phyloP scores from a whole-genome alignment of 1,140 invertebrate species.

The Pseudomyrmex gracilis region DNA sequence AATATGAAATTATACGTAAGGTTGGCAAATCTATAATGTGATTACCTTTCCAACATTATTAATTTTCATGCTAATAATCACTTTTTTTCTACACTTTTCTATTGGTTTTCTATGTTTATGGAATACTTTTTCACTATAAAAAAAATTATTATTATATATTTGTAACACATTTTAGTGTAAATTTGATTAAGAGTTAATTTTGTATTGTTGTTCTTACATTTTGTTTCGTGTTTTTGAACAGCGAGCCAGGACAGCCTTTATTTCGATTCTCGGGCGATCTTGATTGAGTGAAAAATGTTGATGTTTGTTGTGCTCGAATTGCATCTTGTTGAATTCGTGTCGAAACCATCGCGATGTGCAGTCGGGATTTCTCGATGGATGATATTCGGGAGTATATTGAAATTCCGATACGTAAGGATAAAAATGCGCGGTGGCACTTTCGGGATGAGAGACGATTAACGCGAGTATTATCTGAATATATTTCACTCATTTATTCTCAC shows the following conservation, averaged over 20 bases:
- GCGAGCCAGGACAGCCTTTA: constrained; percentile 63
- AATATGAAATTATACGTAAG: too few species aligned
- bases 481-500: too few species aligned
- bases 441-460: constrained; percentile 44
- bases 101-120: background rate
- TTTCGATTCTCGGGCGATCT: constrained; percentile 70
- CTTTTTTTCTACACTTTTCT: constrained; percentile 70
- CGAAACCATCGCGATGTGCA: constrained; percentile 50
- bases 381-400: constrained; percentile 62
- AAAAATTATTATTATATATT: background rate
- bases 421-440: constrained; percentile 48
- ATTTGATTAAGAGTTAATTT: background rate
- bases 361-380: constrained; percentile 73
- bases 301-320: constrained; percentile 11
- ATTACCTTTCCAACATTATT: constrained; percentile 76
- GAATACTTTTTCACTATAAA: constrained; percentile 18
- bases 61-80: constrained; percentile 77
- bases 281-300: constrained; percentile 36
- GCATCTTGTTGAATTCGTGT: constrained; percentile 6
- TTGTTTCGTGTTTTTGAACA: constrained; percentile 40
- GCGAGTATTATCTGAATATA: constrained; percentile 50
- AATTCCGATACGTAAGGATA: constrained; percentile 71
- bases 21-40: background rate
- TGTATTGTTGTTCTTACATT: constrained; percentile 23
- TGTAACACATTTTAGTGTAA: background rate